Percentiles rank a stretch among this genome's conserved stretches.
phyloP scores from a whole-genome alignment of 1,140 invertebrate species.

The Frieseomelitta varia region DNA sequence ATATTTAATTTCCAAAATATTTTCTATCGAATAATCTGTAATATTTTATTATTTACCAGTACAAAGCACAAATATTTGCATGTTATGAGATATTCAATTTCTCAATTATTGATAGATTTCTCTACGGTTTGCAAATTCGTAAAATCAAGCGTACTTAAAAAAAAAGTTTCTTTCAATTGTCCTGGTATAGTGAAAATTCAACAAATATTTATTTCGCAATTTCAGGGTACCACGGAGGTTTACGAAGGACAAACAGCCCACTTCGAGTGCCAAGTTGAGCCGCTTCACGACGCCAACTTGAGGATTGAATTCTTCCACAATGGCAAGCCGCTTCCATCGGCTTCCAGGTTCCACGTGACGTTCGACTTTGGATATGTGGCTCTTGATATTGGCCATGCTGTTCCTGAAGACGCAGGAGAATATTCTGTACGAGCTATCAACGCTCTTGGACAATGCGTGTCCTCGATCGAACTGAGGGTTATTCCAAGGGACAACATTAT shows the following conservation, averaged over 20 bases:
- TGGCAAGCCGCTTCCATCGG: conserved; percentile 92
- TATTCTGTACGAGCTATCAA: conserved; percentile 96
- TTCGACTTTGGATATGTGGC: conserved; percentile 98
- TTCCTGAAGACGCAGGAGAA: conserved; percentile 96
- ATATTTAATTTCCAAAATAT: background rate
- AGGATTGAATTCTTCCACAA: conserved; percentile 96
- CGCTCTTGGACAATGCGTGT: conserved; percentile 92
- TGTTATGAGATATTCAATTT: background rate
- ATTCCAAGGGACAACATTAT: conserved; percentile 94
- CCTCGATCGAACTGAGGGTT: conserved; percentile 90
- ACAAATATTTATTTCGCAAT: background rate
- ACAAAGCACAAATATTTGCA: background rate
- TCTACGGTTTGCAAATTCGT: background rate
- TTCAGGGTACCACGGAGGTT: conserved; percentile 90
- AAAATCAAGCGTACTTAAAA: background rate
- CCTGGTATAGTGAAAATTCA: background rate
- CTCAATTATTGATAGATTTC: too few relatives aligned
- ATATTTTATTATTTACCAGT: too few relatives aligned
- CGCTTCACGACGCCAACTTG: conserved; percentile 94
- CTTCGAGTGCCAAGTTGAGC: conserved; percentile 95
- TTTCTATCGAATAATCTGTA: background rate
- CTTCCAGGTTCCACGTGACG: conserved; percentile 94
- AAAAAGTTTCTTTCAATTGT: background rate
- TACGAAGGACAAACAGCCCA: conserved; percentile 94
- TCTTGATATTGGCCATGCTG: conserved; percentile 93